Conservation (phyloP, 2,888 invertebrate species). For the Sinelater perroti region DNA sequence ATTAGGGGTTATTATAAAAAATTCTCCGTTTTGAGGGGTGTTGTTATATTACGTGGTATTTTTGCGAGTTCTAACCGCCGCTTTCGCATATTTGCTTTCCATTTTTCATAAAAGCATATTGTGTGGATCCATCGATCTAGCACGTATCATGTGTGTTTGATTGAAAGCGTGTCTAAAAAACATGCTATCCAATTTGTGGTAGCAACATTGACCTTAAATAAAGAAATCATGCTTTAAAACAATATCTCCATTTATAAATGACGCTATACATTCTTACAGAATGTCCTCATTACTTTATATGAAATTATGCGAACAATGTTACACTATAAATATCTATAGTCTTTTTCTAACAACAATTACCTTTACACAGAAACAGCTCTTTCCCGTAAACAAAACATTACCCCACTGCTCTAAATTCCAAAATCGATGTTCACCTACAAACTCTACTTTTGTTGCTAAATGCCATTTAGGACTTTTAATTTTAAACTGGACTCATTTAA, state of each 20-base stretch:
- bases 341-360: constrained; percentile 28
- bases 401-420: constrained; percentile 30
- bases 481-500: background rate
- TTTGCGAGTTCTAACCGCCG: no score
- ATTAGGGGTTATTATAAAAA: no score
- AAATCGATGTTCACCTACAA: constrained; percentile 17
- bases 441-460: background rate
- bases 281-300: background rate
- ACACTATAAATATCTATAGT: constrained; percentile 2
- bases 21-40: no score
- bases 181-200: background rate
- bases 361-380: constrained; percentile 34
- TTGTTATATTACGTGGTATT: no score
- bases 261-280: background rate
- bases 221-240: background rate
- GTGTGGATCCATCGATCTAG: no score
- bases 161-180: no score
- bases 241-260: no score
- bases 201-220: background rate
- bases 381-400: constrained; percentile 25
- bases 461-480: background rate
- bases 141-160: no score
- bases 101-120: no score
- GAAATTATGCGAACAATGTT: background rate
- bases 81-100: no score